phyloP scores from a whole-genome alignment of 2,113 vertebrate genomes.

The Elephantulus edwardii region DNA sequence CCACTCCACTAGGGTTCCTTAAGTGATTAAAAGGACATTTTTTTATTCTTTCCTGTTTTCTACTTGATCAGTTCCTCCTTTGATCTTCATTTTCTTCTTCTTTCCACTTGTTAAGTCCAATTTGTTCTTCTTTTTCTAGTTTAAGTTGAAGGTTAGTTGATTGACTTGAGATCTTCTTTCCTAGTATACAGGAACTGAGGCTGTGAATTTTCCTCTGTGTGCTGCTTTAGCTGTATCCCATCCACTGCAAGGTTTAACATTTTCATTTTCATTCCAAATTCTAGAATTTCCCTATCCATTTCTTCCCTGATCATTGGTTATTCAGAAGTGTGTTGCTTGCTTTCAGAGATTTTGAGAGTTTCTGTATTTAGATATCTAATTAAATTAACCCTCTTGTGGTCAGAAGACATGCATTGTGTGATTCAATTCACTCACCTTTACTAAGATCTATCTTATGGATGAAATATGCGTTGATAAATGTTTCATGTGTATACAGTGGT shows the following conservation, averaged over 20 bases:
- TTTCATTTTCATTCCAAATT: background rate
- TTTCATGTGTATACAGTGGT: too few species aligned
- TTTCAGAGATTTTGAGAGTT: background rate
- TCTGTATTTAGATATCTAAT: background rate
- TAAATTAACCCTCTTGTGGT: background rate
- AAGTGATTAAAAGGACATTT: background rate
- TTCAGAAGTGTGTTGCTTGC: background rate
- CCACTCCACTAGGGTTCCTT: too few species aligned
- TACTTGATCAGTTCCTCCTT: background rate
- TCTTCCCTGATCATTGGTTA: background rate
- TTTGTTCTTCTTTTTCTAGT: background rate
- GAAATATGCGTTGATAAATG: background rate
- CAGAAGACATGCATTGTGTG: background rate
- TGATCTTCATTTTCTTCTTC: background rate
- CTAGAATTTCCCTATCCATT: background rate
- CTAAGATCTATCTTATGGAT: background rate
- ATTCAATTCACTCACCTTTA: background rate
- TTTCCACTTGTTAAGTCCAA: background rate
- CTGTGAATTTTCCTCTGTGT: background rate
- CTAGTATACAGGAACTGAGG: background rate
- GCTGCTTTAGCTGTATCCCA: background rate
- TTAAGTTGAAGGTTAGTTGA: background rate
- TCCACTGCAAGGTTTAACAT: background rate
- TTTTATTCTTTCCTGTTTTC: background rate
- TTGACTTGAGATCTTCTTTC: background rate